These are phyloP conservation scores for Harpagifer antarcticus DNA, from an alignment of 2,797 vertebrate genomes.

Conservation along the genomic window DNA sequence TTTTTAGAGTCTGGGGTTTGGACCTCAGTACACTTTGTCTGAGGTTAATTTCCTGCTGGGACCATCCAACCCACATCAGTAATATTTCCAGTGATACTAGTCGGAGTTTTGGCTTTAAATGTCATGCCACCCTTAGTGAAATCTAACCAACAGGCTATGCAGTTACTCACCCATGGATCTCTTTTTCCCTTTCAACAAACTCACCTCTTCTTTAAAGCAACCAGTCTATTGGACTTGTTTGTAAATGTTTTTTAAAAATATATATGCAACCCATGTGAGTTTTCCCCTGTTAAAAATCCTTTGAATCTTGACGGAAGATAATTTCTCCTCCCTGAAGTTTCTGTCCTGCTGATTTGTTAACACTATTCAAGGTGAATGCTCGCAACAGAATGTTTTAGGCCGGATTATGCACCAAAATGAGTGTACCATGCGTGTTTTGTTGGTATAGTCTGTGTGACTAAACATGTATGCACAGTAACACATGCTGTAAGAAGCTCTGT, in stretches of 20 bases:
- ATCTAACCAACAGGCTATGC: slow-evolving; percentile 67
- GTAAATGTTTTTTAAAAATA: slow-evolving; percentile 38
- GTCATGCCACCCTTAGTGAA: slow-evolving; percentile 29
- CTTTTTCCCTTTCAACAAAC: slow-evolving; percentile 20
- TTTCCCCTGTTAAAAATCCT: slow-evolving; percentile 42
- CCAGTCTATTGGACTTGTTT: slow-evolving; percentile 40
- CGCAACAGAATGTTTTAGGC: slow-evolving; percentile 44
- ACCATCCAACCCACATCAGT: slow-evolving; percentile 46
- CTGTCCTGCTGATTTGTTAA: slow-evolving; percentile 67
- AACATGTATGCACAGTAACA: background rate
- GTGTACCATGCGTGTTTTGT: background rate
- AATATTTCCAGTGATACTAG: slow-evolving; percentile 30
- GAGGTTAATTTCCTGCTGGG: slow-evolving; percentile 39
- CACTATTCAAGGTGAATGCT: slow-evolving; percentile 40
- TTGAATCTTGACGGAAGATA: slow-evolving; percentile 55
- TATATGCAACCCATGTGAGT: slow-evolving; percentile 53
- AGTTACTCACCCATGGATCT: slow-evolving; percentile 53
- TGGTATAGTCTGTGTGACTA: background rate
- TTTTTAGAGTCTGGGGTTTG: slow-evolving; percentile 21
- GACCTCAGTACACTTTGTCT: background rate
- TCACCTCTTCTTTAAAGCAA: slow-evolving; percentile 36
- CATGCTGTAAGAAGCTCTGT: too few species aligned
- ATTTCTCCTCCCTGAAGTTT: slow-evolving; percentile 49
- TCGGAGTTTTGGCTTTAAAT: slow-evolving; percentile 34
- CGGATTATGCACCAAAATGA: slow-evolving; percentile 11